Percentiles rank a stretch among this genome's conserved stretches.
Conservation (phyloP, 2,888 invertebrate species). For the Sminthurinus aureus region DNA sequence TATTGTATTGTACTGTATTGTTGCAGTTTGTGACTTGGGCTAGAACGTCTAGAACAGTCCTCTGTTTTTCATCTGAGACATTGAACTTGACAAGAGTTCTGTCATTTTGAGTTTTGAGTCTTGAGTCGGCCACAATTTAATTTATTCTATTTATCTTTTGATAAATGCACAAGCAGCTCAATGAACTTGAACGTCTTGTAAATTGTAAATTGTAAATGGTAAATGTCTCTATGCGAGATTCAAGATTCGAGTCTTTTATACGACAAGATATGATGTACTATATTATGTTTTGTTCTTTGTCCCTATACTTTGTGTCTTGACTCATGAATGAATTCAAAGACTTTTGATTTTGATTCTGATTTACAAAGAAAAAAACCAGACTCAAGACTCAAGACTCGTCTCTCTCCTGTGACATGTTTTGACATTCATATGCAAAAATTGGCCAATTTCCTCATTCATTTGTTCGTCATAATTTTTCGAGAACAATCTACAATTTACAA, state of each 20-base stretch:
- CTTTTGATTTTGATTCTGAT: background rate
- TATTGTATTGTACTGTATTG: background rate
- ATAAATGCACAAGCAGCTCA: background rate
- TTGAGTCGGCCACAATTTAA: conserved; percentile 13
- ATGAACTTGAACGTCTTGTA: conserved; percentile 11
- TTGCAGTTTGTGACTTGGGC: background rate
- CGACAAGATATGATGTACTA: background rate
- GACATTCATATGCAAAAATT: too few species aligned
- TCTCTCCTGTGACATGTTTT: too few species aligned
- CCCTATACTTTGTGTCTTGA: background rate
- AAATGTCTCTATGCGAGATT: background rate
- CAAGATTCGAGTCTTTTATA: background rate
- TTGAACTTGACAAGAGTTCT: conserved; percentile 8
- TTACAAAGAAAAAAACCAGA: background rate
- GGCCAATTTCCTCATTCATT: background rate
- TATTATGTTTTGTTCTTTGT: background rate
- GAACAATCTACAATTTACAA: background rate
- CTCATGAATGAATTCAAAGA: too few species aligned
- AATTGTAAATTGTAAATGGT: background rate
- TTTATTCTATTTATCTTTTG: conserved; percentile 14
- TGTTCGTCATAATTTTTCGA: background rate
- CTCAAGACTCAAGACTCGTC: too few species aligned
- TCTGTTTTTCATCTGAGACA: background rate
- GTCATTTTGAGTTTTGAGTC: background rate
- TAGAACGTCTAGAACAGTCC: background rate